These are phyloP conservation scores for Origma solitaria DNA, from an alignment of 2,113 vertebrate species.

Conservation along the genomic window DNA sequence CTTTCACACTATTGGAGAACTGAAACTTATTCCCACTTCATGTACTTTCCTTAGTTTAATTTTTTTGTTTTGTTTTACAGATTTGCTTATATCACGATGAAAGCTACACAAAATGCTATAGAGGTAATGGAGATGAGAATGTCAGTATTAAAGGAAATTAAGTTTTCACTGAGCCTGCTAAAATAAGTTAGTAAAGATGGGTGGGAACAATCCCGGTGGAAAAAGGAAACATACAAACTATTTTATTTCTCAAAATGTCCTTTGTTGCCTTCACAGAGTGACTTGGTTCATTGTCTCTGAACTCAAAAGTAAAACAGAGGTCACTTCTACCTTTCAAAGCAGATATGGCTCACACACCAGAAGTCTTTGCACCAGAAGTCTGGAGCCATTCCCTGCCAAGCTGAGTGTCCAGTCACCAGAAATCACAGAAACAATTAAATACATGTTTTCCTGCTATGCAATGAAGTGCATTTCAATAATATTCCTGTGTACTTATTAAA, in stretches of 20 bases:
- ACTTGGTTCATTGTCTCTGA: not conserved
- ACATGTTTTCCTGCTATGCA: not conserved
- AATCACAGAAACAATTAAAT: not conserved
- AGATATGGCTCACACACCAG: not conserved
- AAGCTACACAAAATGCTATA: not conserved
- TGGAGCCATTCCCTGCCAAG: not conserved
- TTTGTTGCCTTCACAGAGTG: not conserved
- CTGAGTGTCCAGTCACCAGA: not conserved
- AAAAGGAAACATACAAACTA: not conserved
- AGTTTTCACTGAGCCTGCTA: not conserved
- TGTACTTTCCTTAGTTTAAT: not conserved
- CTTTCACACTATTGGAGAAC: not conserved
- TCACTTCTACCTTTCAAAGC: not conserved
- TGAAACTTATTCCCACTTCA: not conserved
- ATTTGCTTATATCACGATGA: not conserved
- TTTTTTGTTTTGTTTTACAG: not conserved
- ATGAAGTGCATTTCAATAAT: not conserved
- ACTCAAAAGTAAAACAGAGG: not conserved
- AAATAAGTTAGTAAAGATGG: not conserved
- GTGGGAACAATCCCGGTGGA: not conserved
- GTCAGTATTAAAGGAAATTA: not conserved
- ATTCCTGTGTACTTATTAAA: not conserved
- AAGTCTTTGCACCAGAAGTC: not conserved
- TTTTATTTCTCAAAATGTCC: not conserved
- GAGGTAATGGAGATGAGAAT: not conserved